Percentiles rank a stretch among this genome's conserved stretches.
These are phyloP conservation scores for Abrostola triplasia DNA, from an alignment of 2,888 invertebrate genomes.

Conservation along the genomic window DNA sequence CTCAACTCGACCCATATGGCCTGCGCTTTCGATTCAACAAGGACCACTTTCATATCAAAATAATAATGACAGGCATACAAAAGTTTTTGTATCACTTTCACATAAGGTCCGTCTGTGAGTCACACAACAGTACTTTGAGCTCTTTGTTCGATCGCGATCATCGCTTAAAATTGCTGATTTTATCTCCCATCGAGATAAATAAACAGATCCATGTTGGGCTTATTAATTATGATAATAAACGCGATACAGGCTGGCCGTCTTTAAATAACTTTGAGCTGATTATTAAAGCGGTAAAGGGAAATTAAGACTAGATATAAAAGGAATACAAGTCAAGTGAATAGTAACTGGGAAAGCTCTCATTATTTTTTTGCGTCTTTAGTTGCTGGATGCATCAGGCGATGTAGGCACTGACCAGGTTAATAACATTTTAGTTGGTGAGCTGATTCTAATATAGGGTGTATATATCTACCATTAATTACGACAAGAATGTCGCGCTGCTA, in stretches of 20 bases:
- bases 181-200: slow-evolving; percentile 44
- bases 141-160: slow-evolving; percentile 49
- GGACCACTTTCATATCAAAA: slow-evolving; percentile 48
- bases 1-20: slow-evolving; percentile 21
- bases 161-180: slow-evolving; percentile 49
- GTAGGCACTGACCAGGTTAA: too few species aligned
- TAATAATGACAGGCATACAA: slow-evolving; percentile 45
- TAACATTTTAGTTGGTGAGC: too few species aligned
- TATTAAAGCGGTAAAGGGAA: background rate
- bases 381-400: too few species aligned
- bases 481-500: too few species aligned
- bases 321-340: too few species aligned
- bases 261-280: slow-evolving; percentile 12
- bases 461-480: too few species aligned
- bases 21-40: slow-evolving; percentile 35
- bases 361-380: too few species aligned
- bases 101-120: slow-evolving; percentile 53
- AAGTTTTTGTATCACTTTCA: slow-evolving; percentile 57
- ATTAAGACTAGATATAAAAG: too few species aligned
- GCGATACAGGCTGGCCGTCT: slow-evolving; percentile 20
- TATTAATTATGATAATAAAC: slow-evolving; percentile 43
- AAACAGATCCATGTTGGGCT: slow-evolving; percentile 33
- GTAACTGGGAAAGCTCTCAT: too few species aligned
- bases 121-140: slow-evolving; percentile 26
- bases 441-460: too few species aligned